These are phyloP conservation scores for Caenorhabditis tropicalis DNA, from an alignment of 1,140 invertebrate species.

Conservation along the genomic window DNA sequence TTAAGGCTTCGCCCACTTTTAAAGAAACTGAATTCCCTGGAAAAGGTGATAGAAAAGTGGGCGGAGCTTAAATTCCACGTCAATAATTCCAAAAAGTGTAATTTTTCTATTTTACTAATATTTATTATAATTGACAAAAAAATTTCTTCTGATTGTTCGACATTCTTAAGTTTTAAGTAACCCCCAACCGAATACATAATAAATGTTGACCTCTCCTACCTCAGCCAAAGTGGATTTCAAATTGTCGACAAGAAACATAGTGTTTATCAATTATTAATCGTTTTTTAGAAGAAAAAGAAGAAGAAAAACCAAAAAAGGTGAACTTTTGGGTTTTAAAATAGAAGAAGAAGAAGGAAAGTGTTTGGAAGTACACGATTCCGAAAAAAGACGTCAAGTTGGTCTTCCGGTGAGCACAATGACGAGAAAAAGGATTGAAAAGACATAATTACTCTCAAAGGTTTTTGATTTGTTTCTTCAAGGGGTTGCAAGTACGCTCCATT, in stretches of 20 bases:
- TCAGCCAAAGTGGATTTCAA: constrained; percentile 16
- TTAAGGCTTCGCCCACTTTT: no score
- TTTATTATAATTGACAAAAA: no score
- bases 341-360: background rate
- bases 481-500: background rate
- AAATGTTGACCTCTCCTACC: constrained; percentile 4
- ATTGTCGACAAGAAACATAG: constrained; percentile 22
- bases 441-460: constrained; percentile 14
- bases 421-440: background rate
- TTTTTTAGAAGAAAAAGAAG: background rate
- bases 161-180: no score
- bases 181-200: background rate
- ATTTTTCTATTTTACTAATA: no score
- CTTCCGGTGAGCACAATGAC: constrained; percentile 42
- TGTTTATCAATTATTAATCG: background rate
- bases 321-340: no score
- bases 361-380: background rate
- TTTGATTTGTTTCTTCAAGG: background rate
- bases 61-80: no score
- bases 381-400: background rate
- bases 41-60: no score
- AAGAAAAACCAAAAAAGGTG: background rate
- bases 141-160: no score
- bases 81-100: no score
- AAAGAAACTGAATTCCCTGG: no score